A percentile compares a stretch with the other conserved stretches of the same genome.
Conservation (phyloP, 2,113 vertebrate species). For the Prionailurus bengalensis region DNA sequence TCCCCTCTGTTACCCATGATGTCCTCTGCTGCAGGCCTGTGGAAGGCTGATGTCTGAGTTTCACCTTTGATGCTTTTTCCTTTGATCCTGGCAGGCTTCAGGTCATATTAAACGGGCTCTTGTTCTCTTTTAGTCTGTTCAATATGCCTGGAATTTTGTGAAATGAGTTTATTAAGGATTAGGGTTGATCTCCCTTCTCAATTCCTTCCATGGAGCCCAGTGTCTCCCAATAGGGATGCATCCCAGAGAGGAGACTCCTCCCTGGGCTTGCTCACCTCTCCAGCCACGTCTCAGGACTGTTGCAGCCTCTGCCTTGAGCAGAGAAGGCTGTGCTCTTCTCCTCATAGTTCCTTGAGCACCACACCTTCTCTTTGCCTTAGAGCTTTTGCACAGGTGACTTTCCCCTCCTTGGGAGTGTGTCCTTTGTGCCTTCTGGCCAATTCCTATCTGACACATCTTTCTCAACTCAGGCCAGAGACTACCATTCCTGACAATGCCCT, state of each 20-base stretch:
- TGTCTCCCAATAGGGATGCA: not conserved
- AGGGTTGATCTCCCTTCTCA: not conserved
- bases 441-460: not conserved
- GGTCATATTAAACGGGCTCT: not conserved
- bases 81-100: conserved; percentile 2
- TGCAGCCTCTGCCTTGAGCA: not conserved
- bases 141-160: not conserved
- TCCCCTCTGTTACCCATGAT: not conserved
- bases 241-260: not conserved
- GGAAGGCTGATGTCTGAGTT: not conserved
- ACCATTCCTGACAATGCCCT: not conserved
- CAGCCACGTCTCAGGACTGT: rapidly evolving
- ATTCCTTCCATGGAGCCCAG: not conserved
- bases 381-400: not conserved
- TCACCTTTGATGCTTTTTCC: conserved; percentile 18
- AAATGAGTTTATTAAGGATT: conserved; percentile 47
- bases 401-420: not conserved
- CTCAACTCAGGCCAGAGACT: not conserved
- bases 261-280: not conserved
- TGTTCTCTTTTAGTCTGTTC: conserved; percentile 13
- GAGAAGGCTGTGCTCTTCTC: rapidly evolving
- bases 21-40: not conserved
- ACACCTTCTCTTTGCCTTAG: not conserved
- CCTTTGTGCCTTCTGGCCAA: not conserved
- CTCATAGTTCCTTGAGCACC: rapidly evolving